A percentile compares a stretch with the other conserved stretches of the same genome.
These are phyloP conservation scores for Plagodis dolabraria DNA, from an alignment of 2,888 invertebrate species.

Conservation along the genomic window DNA sequence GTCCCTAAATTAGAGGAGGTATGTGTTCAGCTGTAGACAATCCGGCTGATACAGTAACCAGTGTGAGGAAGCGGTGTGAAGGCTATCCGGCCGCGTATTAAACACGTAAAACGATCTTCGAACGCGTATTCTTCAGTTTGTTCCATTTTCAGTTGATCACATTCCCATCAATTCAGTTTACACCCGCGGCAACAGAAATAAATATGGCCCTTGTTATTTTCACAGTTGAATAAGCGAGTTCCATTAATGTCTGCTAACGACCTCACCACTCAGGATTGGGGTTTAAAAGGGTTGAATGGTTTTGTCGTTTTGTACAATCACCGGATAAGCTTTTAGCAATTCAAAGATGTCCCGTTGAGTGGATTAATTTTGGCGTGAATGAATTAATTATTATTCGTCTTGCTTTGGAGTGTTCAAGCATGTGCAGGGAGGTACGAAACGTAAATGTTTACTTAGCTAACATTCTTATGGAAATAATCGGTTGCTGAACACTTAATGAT, in stretches of 20 bases:
- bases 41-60: too few relatives aligned
- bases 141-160: conserved; percentile 12
- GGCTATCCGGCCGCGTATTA: too few relatives aligned
- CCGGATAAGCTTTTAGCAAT: conserved; percentile 80
- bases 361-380: conserved; percentile 61
- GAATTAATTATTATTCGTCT: conserved; percentile 51
- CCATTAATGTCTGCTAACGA: conserved; percentile 84
- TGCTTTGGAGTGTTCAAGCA: background rate
- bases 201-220: conserved; percentile 73
- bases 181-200: conserved; percentile 28
- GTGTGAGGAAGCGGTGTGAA: too few relatives aligned
- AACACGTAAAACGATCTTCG: too few relatives aligned
- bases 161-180: conserved; percentile 24
- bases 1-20: too few relatives aligned
- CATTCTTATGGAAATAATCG: too few relatives aligned
- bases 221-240: conserved; percentile 77
- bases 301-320: conserved; percentile 77
- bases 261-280: conserved; percentile 82
- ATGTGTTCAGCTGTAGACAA: too few relatives aligned
- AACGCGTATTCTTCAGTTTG: too few relatives aligned
- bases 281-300: conserved; percentile 83
- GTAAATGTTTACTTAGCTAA: too few relatives aligned
- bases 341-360: conserved; percentile 72
- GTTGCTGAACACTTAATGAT: too few relatives aligned
- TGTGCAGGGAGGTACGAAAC: too few relatives aligned